phyloP scores from a whole-genome alignment of 2,113 vertebrate species.

The Nematolebias whitei region DNA sequence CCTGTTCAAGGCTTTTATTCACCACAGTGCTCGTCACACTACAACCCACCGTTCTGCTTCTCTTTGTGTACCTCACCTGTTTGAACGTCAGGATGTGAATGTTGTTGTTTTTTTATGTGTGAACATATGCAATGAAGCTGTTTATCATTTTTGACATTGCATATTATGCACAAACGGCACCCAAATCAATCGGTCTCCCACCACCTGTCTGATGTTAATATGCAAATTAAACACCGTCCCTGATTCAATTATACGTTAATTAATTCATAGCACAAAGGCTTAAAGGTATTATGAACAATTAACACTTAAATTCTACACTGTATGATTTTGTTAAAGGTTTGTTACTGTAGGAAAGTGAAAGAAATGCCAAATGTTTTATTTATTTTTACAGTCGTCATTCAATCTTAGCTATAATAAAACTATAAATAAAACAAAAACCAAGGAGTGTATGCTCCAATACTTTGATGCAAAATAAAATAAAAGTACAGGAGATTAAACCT shows the following conservation, averaged over 20 bases:
- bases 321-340: too few relatives aligned
- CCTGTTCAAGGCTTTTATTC: constrained; percentile 18
- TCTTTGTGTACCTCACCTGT: constrained; percentile 31
- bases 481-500: too few relatives aligned
- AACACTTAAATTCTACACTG: too few relatives aligned
- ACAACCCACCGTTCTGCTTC: constrained; percentile 5
- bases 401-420: too few relatives aligned
- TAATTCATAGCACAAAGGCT: neutral
- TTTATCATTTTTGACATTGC: constrained; percentile 8
- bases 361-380: too few relatives aligned
- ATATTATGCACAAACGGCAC: neutral
- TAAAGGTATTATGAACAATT: too few relatives aligned
- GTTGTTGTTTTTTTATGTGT: constrained; percentile 5
- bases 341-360: too few relatives aligned
- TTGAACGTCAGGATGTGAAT: constrained; percentile 21
- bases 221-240: constrained; percentile 5
- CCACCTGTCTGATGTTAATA: constrained; percentile 19
- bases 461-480: too few relatives aligned
- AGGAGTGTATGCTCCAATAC: too few relatives aligned
- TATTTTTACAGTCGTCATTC: too few relatives aligned
- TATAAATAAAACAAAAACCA: too few relatives aligned
- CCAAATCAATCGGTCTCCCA: constrained; percentile 10
- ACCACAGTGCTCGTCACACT: constrained; percentile 6
- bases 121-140: constrained; percentile 1
- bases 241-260: constrained; percentile 7